Evolutionary conservation across 2,113 vertebrate species (phyloP).

Genomic region (Chinchilla lanigera): DNA sequence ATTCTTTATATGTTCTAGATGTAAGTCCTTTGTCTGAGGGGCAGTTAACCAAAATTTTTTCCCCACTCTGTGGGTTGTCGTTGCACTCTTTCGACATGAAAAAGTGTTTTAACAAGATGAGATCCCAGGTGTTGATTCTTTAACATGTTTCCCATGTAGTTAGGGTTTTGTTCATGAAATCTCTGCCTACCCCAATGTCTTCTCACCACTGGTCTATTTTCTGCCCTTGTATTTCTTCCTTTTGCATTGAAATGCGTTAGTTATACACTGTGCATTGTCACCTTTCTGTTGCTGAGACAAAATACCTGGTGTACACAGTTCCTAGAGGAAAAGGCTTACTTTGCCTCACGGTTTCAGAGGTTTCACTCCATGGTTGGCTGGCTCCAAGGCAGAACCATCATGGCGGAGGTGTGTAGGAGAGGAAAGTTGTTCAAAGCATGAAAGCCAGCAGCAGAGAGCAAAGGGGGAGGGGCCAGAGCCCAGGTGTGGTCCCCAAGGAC

Average conservation of each 20-base stretch:
- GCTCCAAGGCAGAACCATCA: neutral
- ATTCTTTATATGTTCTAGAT: no score
- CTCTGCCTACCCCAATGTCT: no score
- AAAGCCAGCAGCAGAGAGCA: neutral
- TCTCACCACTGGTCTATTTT: neutral
- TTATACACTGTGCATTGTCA: neutral
- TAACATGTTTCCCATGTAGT: no score
- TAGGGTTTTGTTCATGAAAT: no score
- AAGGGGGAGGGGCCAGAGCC: neutral
- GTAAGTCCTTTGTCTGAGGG: no score
- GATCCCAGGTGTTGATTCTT: no score
- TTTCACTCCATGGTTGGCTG: neutral
- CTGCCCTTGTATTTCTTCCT: neutral
- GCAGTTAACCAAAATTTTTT: no score
- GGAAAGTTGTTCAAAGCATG: neutral
- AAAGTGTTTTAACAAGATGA: no score
- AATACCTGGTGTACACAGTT: neutral
- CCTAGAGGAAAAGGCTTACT: neutral
- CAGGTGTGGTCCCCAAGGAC: neutral
- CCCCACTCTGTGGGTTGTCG: no score
- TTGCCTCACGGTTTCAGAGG: neutral
- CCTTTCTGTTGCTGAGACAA: neutral
- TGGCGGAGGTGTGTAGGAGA: neutral
- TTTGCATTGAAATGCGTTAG: neutral
- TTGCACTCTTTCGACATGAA: no score